These are phyloP conservation scores for Phrynocephalus versicolor DNA, from an alignment of 2,113 vertebrate species.

Conservation along the genomic window DNA sequence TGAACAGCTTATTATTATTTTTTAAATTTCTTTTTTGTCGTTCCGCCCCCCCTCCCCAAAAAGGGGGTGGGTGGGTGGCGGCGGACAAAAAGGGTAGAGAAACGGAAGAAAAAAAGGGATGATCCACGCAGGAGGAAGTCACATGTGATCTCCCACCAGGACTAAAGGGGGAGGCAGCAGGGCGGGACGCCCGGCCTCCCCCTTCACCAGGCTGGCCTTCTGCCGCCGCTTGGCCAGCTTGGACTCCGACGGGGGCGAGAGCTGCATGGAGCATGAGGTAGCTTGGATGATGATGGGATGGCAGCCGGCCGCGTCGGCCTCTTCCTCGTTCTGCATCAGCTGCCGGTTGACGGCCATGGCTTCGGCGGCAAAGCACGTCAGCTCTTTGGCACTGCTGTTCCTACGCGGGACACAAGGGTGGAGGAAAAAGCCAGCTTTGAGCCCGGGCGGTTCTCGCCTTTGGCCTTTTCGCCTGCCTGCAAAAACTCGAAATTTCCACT, in stretches of 20 bases:
- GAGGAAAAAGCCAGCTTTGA: too few species aligned
- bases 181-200: constrained; percentile 80
- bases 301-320: constrained; percentile 71
- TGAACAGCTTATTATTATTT: constrained; percentile 26
- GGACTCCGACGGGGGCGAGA: constrained; percentile 92
- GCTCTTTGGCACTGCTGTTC: constrained; percentile 96
- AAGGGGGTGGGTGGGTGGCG: background rate
- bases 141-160: constrained; percentile 89
- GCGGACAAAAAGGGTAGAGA: too few species aligned
- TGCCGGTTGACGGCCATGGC: constrained; percentile 95
- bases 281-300: constrained; percentile 85
- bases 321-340: constrained; percentile 87
- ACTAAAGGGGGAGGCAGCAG: constrained; percentile 87
- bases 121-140: constrained; percentile 32
- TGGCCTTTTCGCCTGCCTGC: background rate
- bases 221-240: constrained; percentile 91
- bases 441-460: accelerated
- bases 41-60: too few species aligned
- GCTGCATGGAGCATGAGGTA: constrained; percentile 86
- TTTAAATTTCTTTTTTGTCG: background rate
- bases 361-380: constrained; percentile 93
- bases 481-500: too few species aligned
- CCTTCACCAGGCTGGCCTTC: constrained; percentile 82
- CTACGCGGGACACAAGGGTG: constrained; percentile 60
- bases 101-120: background rate